Base-by-base conservation (phyloP, 2,113 vertebrate genomes). In the Notarius lentiginosus region DNA sequence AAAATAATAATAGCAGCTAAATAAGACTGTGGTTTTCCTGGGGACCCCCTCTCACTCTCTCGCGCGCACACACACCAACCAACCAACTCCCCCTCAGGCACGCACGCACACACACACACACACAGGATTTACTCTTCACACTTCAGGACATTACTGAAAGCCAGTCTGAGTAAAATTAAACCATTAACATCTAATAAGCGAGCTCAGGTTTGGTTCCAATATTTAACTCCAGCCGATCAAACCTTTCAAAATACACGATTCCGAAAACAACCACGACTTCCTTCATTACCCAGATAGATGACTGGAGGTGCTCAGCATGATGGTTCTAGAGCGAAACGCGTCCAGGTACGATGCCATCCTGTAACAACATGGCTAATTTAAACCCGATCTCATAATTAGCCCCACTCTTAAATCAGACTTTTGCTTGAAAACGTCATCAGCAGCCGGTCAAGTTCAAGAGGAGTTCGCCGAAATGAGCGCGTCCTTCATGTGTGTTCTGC, bases 401-500 rank as follows among this genome's bases (percentile, higher is more conserved):
- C 14, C 79, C 56, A 8, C 56, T 56, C 58, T 18, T 5, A 8
- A 61, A 61, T 14, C 22, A 11, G 41, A 41, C 9, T 2, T 56
- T 0, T 20, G 0, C 9, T 2, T 3, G 20, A 9, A 70, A 27
- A 22, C 4, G 51, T 24, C 5, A 51, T 53, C 51, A 9, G 24
- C n/a, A 56, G 10, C 51, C 2, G 12, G 27, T 68, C 7, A 47
- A 24, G 53, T 79, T 30, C 15, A 56, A 79, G 7, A 9, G 51
- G 7, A 79, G 53, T 17, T 34, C 11, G 49, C 14, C 41, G 30
- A 56, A 56, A 56, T 4, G 8, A 51, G 22, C 41, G 76, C 20
- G 76, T 2, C 94, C 97, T 96, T 96, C 97, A 97, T 96, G 73
- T 60, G 65, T 55, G 75, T 65, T 72, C 56, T 56, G 76, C 70